Percentiles rank a stretch among this genome's conserved stretches.
phyloP scores from a whole-genome alignment of 2,888 invertebrate species.

The Parnassius smintheus region DNA sequence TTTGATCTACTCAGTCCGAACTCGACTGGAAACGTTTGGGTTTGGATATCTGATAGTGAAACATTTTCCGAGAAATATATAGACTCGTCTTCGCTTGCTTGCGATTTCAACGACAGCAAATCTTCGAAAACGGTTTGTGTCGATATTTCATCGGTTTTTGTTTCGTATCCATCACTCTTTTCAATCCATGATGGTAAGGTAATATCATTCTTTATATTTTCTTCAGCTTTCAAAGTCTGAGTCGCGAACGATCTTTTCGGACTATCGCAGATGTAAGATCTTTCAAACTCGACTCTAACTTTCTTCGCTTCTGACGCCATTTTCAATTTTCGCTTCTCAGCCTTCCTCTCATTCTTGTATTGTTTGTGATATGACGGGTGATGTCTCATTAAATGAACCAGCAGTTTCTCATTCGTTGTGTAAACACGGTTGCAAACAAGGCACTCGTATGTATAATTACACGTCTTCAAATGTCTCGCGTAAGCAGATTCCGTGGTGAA shows the following conservation, averaged over 20 bases:
- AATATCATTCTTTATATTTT: conserved; percentile 59
- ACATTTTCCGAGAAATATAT: conserved; percentile 62
- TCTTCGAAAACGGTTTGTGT: conserved; percentile 69
- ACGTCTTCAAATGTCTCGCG: conserved; percentile 80
- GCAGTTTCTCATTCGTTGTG: conserved; percentile 76
- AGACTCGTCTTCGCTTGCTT: conserved; percentile 61
- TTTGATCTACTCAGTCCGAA: conserved; percentile 56
- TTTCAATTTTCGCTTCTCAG: conserved; percentile 42
- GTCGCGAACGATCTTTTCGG: conserved; percentile 61
- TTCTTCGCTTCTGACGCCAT: conserved; percentile 38
- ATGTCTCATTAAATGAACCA: conserved; percentile 82
- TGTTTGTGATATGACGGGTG: conserved; percentile 69
- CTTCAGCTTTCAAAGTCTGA: conserved; percentile 48
- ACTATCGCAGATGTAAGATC: conserved; percentile 44
- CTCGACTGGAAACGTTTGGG: conserved; percentile 65
- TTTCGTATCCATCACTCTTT: conserved; percentile 37
- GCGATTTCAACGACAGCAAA: conserved; percentile 55
- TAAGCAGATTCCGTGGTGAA: conserved; percentile 79
- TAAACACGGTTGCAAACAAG: conserved; percentile 77
- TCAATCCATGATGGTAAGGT: conserved; percentile 48
- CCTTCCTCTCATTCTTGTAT: conserved; percentile 54
- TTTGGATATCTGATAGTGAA: conserved; percentile 66
- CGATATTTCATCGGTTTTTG: conserved; percentile 63
- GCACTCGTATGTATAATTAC: conserved; percentile 79
- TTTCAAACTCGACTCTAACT: conserved; percentile 34